phyloP scores from a whole-genome alignment of 2,113 vertebrate species.

The Phalacrocorax aristotelis region DNA sequence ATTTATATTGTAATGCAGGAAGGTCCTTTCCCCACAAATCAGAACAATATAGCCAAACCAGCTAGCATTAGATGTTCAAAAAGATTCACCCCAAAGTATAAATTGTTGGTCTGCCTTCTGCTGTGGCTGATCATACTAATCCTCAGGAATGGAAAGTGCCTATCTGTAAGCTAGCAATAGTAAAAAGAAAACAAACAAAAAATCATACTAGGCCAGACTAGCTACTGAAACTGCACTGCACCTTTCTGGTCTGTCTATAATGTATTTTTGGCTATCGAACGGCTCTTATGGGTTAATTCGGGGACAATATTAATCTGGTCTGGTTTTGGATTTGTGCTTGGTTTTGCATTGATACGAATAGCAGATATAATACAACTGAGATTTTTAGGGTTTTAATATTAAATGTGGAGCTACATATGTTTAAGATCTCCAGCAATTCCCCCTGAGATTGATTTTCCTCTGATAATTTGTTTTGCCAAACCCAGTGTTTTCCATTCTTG shows the following conservation, averaged over 20 bases:
- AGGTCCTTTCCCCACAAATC: neutral
- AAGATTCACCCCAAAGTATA: neutral
- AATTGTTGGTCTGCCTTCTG: neutral
- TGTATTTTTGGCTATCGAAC: neutral
- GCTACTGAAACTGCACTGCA: neutral
- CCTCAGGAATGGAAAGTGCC: neutral
- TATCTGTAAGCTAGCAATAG: neutral
- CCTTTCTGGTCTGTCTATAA: neutral
- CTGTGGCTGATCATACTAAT: neutral
- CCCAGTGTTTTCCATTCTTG: neutral
- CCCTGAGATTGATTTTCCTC: neutral
- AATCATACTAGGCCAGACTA: neutral
- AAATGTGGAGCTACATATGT: neutral
- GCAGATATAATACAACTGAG: neutral
- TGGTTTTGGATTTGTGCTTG: neutral
- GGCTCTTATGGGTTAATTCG: neutral
- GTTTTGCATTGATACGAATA: neutral
- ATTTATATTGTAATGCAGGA: neutral
- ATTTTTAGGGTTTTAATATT: neutral
- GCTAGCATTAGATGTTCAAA: neutral
- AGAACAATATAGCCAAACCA: neutral
- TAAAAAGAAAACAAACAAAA: neutral
- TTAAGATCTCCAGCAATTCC: neutral
- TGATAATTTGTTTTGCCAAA: neutral
- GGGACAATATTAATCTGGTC: neutral